These are phyloP conservation scores for Ferdinandea cuprea DNA, from an alignment of 2,888 invertebrate genomes.

Conservation along the genomic window DNA sequence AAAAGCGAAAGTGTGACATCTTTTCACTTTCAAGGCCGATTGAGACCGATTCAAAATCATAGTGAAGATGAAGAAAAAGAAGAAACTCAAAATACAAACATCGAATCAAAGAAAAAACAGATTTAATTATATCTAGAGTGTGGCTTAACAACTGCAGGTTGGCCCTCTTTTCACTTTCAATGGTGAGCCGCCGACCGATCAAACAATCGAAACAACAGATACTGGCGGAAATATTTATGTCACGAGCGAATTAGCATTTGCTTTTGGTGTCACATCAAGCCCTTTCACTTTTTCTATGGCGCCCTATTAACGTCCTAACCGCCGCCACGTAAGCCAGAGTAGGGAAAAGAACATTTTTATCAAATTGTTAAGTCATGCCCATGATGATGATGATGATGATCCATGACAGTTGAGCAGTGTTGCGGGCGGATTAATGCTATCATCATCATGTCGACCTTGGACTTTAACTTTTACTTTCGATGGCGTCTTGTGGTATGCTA, in stretches of 20 bases:
- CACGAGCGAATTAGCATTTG: conserved; percentile 68
- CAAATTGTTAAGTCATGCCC: conserved; percentile 40
- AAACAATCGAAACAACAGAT: conserved; percentile 36
- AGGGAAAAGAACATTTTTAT: conserved; percentile 24
- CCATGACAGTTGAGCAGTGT: conserved; percentile 31
- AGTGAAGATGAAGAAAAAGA: conserved; percentile 12
- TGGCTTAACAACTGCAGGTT: conserved; percentile 46
- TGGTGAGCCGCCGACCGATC: no score
- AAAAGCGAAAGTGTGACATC: conserved; percentile 75
- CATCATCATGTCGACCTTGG: conserved; percentile 65
- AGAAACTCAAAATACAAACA: no score
- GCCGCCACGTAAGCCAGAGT: conserved; percentile 32
- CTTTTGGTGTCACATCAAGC: conserved; percentile 46
- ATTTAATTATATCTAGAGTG: conserved; percentile 40
- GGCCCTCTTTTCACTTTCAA: conserved; percentile 67
- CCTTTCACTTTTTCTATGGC: conserved; percentile 61
- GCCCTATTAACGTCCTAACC: not conserved
- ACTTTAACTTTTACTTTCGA: conserved; percentile 72
- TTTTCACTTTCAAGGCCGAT: conserved; percentile 75
- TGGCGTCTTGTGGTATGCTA: conserved; percentile 49
- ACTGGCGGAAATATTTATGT: conserved; percentile 51
- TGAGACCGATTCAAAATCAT: conserved; percentile 52
- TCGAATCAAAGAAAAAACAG: not conserved
- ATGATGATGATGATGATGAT: no score
- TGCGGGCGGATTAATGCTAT: no score